These are phyloP conservation scores for Drosophila melanogaster DNA, from an alignment of 1,140 invertebrate species.

Conservation along the genomic window DNA sequence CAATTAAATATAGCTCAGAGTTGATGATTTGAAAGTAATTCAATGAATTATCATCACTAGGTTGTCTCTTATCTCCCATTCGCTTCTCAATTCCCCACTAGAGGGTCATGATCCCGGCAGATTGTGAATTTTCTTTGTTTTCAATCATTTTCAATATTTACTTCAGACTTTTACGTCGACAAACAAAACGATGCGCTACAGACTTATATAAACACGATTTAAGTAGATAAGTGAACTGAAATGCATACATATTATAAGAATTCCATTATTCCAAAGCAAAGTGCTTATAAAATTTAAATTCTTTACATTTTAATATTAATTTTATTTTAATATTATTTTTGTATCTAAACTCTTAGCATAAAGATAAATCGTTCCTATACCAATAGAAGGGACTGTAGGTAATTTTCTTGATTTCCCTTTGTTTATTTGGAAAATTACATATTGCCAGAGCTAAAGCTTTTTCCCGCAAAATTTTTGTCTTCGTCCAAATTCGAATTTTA, in stretches of 20 bases:
- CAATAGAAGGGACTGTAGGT: background rate
- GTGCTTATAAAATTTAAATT: background rate
- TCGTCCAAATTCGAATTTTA: conserved; percentile 33
- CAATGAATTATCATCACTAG: conserved; percentile 10
- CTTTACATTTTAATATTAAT: too few relatives aligned
- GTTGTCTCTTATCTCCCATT: conserved; percentile 13
- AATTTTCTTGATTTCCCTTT: background rate
- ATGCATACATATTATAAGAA: too few relatives aligned
- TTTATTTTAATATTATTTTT: background rate
- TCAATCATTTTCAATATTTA: conserved; percentile 43
- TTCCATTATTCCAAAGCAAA: too few relatives aligned
- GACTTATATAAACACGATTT: background rate
- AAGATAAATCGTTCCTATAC: too few relatives aligned
- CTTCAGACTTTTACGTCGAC: conserved; percentile 12
- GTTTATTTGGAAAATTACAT: conserved; percentile 27
- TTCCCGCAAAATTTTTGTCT: conserved; percentile 7
- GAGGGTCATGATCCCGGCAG: conserved; percentile 36
- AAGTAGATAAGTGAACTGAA: background rate
- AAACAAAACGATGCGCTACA: conserved; percentile 3
- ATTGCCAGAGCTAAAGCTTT: conserved; percentile 14
- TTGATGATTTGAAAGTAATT: conserved; percentile 33
- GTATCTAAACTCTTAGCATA: too few relatives aligned
- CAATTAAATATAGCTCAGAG: conserved; percentile 31
- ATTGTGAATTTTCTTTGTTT: conserved; percentile 52
- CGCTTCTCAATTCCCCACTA: background rate